A percentile compares a stretch with the other conserved stretches of the same genome.
Evolutionary conservation across 2,888 invertebrate genomes (phyloP).

Genomic region (Tryphoninae sp.): DNA sequence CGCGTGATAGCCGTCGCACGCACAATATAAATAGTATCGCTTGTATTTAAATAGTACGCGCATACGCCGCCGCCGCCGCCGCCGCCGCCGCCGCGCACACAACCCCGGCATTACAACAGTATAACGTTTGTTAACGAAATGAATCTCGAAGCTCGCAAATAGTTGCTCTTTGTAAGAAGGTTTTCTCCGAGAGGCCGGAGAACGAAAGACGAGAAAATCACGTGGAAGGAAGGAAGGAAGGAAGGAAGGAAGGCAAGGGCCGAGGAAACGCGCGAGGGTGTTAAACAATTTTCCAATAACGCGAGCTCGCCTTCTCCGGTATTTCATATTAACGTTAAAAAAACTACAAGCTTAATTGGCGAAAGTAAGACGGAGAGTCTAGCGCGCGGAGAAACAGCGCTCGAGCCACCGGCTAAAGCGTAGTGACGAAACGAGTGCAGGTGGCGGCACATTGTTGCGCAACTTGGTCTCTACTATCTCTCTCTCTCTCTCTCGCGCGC

Average conservation of each 20-base stretch:
- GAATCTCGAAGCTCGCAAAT: too few relatives aligned
- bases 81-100: too few relatives aligned
- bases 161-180: too few relatives aligned
- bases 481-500: slow-evolving; percentile 1
- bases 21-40: neutral
- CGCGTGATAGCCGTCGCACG: slow-evolving; percentile 47
- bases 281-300: slow-evolving; percentile 58
- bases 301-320: slow-evolving; percentile 55
- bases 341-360: slow-evolving; percentile 74
- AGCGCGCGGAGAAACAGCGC: slow-evolving; percentile 54
- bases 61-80: neutral
- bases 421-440: slow-evolving; percentile 75
- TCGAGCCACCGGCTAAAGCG: slow-evolving; percentile 69
- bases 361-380: slow-evolving; percentile 72
- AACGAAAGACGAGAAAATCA: too few relatives aligned
- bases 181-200: too few relatives aligned
- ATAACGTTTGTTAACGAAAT: too few relatives aligned
- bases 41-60: slow-evolving; percentile 44
- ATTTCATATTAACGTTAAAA: slow-evolving; percentile 71
- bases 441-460: slow-evolving; percentile 75
- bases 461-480: slow-evolving; percentile 60
- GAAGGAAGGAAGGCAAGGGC: neutral
- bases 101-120: too few relatives aligned
- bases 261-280: slow-evolving; percentile 36
- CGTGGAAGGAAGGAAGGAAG: neutral